Percentiles rank a stretch among this genome's conserved stretches.
Conservation (phyloP, 2,797 vertebrate species). For the Siniperca scherzeri region DNA sequence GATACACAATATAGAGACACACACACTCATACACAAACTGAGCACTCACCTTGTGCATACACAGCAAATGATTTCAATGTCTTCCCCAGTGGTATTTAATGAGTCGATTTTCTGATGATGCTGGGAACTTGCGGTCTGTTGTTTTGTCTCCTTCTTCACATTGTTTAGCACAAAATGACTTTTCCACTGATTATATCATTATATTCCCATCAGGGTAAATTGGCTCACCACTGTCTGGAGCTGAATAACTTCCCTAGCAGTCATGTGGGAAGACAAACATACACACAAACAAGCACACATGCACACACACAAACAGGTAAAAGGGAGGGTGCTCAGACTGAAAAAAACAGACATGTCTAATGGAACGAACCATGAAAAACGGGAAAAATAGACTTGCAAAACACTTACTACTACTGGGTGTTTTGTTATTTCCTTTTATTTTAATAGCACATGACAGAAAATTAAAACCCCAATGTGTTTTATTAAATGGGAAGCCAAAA, state of each 20-base stretch:
- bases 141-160: constrained; percentile 60
- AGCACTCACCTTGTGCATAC: constrained; percentile 24
- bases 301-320: constrained; percentile 31
- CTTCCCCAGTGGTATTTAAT: constrained; percentile 44
- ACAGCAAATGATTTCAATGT: constrained; percentile 26
- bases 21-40: constrained; percentile 2
- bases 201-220: constrained; percentile 76
- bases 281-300: constrained; percentile 20
- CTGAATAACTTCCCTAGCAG: constrained; percentile 56
- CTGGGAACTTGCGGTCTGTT: constrained; percentile 48
- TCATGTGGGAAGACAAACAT: constrained; percentile 55
- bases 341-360: background rate
- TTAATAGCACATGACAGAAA: background rate
- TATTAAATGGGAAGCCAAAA: background rate
- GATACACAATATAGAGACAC: constrained; percentile 17
- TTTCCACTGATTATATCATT: constrained; percentile 79
- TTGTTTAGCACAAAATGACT: constrained; percentile 71
- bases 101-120: constrained; percentile 40
- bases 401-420: background rate
- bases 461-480: background rate
- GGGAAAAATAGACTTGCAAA: background rate
- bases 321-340: background rate
- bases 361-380: background rate
- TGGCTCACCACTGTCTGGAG: constrained; percentile 65
- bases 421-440: background rate